Evolutionary conservation across 2,888 invertebrate genomes (phyloP), one percentile per base, ranked within the genome.

Genomic region (Chrysolina americana): DNA sequence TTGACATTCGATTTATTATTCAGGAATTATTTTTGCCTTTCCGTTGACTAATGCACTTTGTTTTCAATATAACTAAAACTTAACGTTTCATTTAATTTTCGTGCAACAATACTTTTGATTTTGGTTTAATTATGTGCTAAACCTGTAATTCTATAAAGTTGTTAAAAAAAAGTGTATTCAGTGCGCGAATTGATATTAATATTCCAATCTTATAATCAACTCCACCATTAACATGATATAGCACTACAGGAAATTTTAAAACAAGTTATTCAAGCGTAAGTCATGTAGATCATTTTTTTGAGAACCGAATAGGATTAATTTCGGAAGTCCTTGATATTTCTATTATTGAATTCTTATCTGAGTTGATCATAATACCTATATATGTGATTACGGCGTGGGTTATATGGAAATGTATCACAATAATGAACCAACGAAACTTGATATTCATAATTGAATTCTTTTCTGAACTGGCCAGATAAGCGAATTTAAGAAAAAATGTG

Each of bases 241-340:
- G 10, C 48, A 41, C 36, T 63, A 63, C 41, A 63, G 23, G 15
- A 36, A 63, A 63, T 63, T 63, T 63, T 63, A 17, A 63, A 63
- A 63, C 64, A 44, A n/a, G 64, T 64, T 64, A 41, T 41, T 21
- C 17, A 41, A 41, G 65, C 41, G 17, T 71, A 17, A 47, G 9
- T 28, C 17, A 71, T 59, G 36, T 70, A 59, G 36, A 65, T 56
- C 44, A 21, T 6, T 71, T 28, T 53, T 53, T 53, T 3, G 28
- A 66, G 19, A 41, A 36, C 41, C 15, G 48, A 65, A 71, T 50
- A 41, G 70, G 64, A 64, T 70, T 53, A 65, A 47, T 64, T 62
- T 68, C 50, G 41, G 41, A 36, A 59, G 66, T 66, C 71, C 71
- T 71, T 71, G 71, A 71, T 71, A 66, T 66, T 71, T 66, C 66